Conservation (phyloP, 64 coral and sea anemone species). For the Platygyra sinensis region DNA sequence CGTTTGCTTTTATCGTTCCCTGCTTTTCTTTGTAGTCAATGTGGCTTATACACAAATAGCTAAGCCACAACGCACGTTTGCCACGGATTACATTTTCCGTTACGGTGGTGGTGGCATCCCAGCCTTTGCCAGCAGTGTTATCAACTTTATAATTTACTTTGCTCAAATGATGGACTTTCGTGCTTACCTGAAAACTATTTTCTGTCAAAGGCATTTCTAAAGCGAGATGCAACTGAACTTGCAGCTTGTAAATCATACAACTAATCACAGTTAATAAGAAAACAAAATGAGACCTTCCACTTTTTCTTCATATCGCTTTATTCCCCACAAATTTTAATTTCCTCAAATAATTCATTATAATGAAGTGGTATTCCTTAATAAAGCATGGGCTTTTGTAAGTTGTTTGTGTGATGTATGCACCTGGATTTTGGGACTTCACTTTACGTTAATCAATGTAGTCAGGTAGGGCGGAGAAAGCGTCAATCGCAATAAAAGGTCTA, state of each 20-base stretch:
- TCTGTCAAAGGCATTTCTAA: neutral
- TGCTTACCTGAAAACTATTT: neutral
- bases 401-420: neutral
- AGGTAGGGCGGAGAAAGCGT: no score
- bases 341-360: no score
- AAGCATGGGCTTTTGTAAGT: no score
- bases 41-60: neutral
- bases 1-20: conserved; percentile 26
- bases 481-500: no score
- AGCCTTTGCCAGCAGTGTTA: neutral
- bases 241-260: no score
- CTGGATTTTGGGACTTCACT: neutral
- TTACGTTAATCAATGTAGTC: neutral
- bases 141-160: conserved; percentile 11
- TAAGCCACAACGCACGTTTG: neutral
- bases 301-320: no score
- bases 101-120: neutral
- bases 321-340: no score
- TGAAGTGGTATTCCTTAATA: no score
- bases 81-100: neutral
- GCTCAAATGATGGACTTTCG: conserved; percentile 35
- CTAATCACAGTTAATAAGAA: no score
- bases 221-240: no score
- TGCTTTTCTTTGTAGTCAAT: neutral
- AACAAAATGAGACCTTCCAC: no score